These are phyloP conservation scores for Falcunculus frontatus DNA, from an alignment of 2,113 vertebrate species.

Conservation along the genomic window DNA sequence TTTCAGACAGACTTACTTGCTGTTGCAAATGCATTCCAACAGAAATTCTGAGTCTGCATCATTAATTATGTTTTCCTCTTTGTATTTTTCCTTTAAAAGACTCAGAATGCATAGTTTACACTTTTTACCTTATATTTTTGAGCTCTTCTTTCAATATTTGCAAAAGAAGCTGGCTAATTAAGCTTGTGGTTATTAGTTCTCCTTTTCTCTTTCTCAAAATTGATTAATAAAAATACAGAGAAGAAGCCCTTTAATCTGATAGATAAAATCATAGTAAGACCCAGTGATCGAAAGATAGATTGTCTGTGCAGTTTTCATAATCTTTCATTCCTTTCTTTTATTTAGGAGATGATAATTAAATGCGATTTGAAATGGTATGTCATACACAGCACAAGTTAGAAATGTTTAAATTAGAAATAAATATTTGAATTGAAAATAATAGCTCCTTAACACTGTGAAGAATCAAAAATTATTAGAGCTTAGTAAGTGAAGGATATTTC, in stretches of 20 bases:
- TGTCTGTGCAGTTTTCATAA: not conserved
- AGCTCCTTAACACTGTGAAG: not conserved
- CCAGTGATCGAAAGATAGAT: not conserved
- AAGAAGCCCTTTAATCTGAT: not conserved
- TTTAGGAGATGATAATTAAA: constrained; percentile 53
- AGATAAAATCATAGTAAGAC: not conserved
- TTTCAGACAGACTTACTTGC: not conserved
- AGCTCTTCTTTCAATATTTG: not conserved
- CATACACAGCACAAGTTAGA: not conserved
- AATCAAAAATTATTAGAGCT: not conserved
- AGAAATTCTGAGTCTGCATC: not conserved
- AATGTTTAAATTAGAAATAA: not conserved
- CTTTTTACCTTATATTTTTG: not conserved
- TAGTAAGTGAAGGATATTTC: not conserved
- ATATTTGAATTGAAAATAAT: not conserved
- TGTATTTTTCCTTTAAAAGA: not conserved
- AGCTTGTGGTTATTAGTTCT: not conserved
- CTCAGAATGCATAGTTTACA: not conserved
- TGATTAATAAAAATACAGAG: not conserved
- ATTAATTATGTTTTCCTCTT: not conserved
- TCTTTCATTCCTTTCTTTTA: constrained; percentile 8
- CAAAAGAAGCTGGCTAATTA: not conserved
- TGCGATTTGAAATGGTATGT: constrained; percentile 31
- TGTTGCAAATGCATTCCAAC: not conserved
- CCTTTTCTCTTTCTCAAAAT: not conserved